Evolutionary conservation across 2,113 vertebrate genomes (phyloP).

Genomic region (Anoura caudifer): DNA sequence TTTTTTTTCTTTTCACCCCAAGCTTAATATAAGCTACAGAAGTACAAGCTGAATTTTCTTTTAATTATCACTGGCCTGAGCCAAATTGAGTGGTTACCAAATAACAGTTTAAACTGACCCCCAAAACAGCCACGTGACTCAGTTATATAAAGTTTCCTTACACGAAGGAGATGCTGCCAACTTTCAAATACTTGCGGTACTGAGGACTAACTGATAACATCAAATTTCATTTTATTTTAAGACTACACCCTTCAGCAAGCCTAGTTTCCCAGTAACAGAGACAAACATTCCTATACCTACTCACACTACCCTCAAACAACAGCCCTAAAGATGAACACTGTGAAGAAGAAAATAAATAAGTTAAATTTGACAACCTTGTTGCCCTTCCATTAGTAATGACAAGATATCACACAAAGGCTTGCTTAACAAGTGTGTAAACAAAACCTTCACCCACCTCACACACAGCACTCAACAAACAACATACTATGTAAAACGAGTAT

Average conservation of each 20-base stretch:
- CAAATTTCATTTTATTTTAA: constrained; percentile 27
- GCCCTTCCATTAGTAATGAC: background rate
- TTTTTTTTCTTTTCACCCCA: background rate
- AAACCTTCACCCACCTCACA: constrained; percentile 44
- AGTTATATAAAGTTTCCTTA: background rate
- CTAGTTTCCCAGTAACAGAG: background rate
- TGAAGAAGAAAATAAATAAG: constrained; percentile 41
- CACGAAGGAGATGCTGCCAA: background rate
- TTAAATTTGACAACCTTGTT: background rate
- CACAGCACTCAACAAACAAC: constrained; percentile 28
- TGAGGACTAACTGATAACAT: background rate
- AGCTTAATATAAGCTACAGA: constrained; percentile 65
- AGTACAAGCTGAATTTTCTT: constrained; percentile 12
- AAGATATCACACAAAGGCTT: background rate
- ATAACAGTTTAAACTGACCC: constrained; percentile 24
- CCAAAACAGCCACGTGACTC: background rate
- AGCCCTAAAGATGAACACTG: background rate
- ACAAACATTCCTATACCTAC: constrained; percentile 12
- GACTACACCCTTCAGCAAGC: background rate
- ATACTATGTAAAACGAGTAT: constrained; percentile 38
- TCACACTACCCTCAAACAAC: background rate
- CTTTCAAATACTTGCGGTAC: background rate
- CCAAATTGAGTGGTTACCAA: constrained; percentile 38
- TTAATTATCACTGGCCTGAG: background rate
- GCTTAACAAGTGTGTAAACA: constrained; percentile 24